Evolutionary conservation across 2,113 vertebrate species (phyloP).

Genomic region (Panurus biarmicus): DNA sequence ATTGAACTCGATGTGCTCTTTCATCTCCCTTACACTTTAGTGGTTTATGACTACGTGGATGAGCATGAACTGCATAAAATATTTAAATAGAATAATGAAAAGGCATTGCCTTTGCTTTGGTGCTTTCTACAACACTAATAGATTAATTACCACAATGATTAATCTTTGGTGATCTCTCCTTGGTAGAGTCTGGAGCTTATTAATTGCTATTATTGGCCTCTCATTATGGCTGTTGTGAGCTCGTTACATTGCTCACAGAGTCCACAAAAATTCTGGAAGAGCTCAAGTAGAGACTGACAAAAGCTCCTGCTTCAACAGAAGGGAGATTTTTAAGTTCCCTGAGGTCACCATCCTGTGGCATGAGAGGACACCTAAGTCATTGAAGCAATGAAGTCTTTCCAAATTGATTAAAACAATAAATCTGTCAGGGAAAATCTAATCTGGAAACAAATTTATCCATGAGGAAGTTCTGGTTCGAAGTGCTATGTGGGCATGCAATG

Average conservation of each 20-base stretch:
- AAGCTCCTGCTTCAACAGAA: neutral
- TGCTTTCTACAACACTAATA: neutral
- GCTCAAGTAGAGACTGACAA: neutral
- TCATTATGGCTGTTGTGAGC: neutral
- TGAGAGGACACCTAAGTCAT: neutral
- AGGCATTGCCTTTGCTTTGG: neutral
- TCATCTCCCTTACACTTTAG: neutral
- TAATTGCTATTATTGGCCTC: neutral
- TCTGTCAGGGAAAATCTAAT: neutral
- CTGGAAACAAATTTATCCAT: neutral
- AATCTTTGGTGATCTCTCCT: neutral
- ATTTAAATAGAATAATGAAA: neutral
- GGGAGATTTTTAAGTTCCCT: neutral
- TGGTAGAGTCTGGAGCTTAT: neutral
- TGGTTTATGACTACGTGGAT: neutral
- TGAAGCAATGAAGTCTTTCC: neutral
- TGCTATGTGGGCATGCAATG: neutral
- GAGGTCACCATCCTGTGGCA: neutral
- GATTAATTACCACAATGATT: conserved; percentile 3
- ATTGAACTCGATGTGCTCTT: neutral
- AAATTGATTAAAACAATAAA: conserved; percentile 11
- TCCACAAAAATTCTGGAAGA: conserved; percentile 8
- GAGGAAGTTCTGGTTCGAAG: neutral
- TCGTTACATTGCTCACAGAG: neutral
- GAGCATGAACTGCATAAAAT: neutral